A percentile compares a stretch with the other conserved stretches of the same genome.
Evolutionary conservation across 2,113 vertebrate genomes (phyloP).

Genomic region (Paramormyrops kingsleyae): DNA sequence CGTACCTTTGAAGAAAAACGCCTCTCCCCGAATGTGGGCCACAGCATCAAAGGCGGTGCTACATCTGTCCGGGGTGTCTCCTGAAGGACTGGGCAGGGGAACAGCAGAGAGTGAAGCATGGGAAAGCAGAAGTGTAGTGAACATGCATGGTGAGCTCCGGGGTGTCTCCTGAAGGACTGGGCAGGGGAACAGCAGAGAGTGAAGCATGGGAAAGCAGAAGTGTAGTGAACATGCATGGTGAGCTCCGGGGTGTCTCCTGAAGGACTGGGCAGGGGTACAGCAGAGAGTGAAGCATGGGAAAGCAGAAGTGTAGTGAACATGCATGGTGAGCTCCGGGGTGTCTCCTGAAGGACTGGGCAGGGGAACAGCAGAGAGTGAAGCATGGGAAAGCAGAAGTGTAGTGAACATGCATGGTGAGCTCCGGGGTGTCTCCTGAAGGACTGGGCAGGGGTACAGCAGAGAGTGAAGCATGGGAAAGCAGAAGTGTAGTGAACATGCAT

Average conservation of each 20-base stretch:
- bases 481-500: too few relatives aligned
- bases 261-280: constrained; percentile 53
- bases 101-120: not conserved
- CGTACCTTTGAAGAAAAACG: constrained; percentile 97
- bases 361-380: not conserved
- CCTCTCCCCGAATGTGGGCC: constrained; percentile 94
- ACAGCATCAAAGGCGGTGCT: constrained; percentile 82
- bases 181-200: constrained; percentile 17
- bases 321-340: constrained; percentile 71
- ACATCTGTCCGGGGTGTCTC: constrained; percentile 81
- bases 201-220: not conserved
- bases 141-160: constrained; percentile 69
- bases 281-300: not conserved
- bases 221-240: not conserved
- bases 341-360: constrained; percentile 66
- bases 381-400: not conserved
- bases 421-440: too few relatives aligned
- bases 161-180: constrained; percentile 66
- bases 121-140: not conserved
- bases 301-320: not conserved
- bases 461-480: too few relatives aligned
- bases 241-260: constrained; percentile 72
- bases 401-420: too few relatives aligned
- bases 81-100: constrained; percentile 56
- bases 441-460: too few relatives aligned